These are phyloP conservation scores for Acholoe squamosa DNA, from an alignment of 2,888 invertebrate species.

Conservation along the genomic window DNA sequence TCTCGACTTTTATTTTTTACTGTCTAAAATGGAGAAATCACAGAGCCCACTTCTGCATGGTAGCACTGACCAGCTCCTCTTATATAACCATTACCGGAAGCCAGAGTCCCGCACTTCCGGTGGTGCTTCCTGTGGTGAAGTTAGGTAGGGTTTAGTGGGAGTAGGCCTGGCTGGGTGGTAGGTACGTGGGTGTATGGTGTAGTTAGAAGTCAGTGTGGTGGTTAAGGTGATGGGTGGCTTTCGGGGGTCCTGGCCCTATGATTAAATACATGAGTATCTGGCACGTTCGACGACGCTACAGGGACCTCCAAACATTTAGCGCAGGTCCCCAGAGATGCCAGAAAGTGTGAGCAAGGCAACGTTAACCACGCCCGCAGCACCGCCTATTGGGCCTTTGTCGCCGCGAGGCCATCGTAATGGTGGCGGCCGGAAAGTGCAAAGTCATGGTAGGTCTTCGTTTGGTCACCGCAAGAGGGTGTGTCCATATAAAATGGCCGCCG, in stretches of 20 bases:
- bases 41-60: not conserved
- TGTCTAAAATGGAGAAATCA: no score
- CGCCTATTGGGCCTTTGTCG: constrained; percentile 26
- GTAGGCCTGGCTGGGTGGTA: not conserved
- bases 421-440: constrained; percentile 18
- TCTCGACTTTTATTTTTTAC: no score
- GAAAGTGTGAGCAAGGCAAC: constrained; percentile 11
- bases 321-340: constrained; percentile 19
- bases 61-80: not conserved
- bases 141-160: not conserved
- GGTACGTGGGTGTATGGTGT: not conserved
- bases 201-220: not conserved
- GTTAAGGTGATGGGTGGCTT: not conserved
- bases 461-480: constrained; percentile 2
- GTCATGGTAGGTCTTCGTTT: constrained; percentile 27
- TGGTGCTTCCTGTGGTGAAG: not conserved
- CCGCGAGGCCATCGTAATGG: constrained; percentile 25
- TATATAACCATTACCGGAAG: constrained; percentile 43
- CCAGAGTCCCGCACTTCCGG: not conserved
- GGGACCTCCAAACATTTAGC: constrained; percentile 28
- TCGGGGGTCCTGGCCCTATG: constrained; percentile 4
- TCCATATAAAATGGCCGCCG: not conserved
- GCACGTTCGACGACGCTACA: not conserved
- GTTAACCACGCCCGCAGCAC: not conserved
- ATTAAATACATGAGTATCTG: constrained; percentile 43